These are phyloP conservation scores for Papilio dardanus DNA, from an alignment of 1,140 invertebrate species.

Conservation along the genomic window DNA sequence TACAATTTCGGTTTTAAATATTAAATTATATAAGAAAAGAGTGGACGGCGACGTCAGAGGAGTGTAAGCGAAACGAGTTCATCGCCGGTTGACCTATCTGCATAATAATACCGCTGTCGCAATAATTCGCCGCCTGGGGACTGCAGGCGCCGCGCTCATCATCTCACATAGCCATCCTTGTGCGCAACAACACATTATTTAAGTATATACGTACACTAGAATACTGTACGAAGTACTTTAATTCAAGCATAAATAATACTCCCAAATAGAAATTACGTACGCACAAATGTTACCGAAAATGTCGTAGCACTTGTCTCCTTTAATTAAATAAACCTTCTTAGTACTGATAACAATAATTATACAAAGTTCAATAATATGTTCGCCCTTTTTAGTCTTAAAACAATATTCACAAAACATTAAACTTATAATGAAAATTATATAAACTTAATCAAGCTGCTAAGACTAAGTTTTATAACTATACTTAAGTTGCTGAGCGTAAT, in stretches of 20 bases:
- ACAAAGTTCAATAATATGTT: too few species aligned
- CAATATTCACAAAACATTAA: neutral
- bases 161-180: neutral
- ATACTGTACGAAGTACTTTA: too few species aligned
- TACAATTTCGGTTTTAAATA: neutral
- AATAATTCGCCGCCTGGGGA: slow-evolving; percentile 23
- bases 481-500: neutral
- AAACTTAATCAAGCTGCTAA: neutral
- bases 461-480: neutral
- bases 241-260: too few species aligned
- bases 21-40: neutral
- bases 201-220: too few species aligned
- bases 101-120: slow-evolving; percentile 27
- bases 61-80: slow-evolving; percentile 25
- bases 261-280: neutral
- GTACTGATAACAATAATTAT: too few species aligned
- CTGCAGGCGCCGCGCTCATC: slow-evolving; percentile 22
- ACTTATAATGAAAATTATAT: neutral
- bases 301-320: neutral
- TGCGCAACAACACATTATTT: too few species aligned
- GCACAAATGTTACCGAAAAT: too few species aligned
- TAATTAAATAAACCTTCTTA: too few species aligned
- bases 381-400: neutral
- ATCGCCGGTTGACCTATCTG: slow-evolving; percentile 33
- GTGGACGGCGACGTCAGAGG: neutral